Base-by-base conservation (phyloP, 2,113 vertebrate species). In the Platanista minor region DNA sequence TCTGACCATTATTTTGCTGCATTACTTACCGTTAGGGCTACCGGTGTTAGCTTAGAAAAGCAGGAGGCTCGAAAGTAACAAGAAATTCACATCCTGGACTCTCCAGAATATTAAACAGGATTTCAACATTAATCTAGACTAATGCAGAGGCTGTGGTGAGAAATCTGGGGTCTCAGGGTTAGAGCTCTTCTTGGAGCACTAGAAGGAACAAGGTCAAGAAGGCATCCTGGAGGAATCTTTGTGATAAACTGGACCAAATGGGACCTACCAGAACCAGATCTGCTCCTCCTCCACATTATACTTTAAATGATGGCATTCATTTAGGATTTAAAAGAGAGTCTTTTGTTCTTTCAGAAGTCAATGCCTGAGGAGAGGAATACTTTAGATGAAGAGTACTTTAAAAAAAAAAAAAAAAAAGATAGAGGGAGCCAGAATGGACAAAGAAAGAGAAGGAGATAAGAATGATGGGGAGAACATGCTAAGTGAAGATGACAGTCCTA, bases 91-190 rank as follows among this genome's bases (percentile, higher is more conserved):
- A 97, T n/a, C 86, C 59, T 96, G 86, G 72, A 90, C 94, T 95
- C 87, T 96, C 91, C 92, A 90, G 0, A 61, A 97, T 95, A 97
- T 77, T 89, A 97, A 75, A 85, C 87, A 96, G 17, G 84, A 97
- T 95, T 98, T 96, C 94, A 91, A 96, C 96, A 92, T 92, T 95
- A 97, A 90, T 78, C 57, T 96, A 95, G 87, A 91, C 85, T 87
- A 98, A 98, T 90, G 91, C 82, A 98, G 98, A 97, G 97, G 90
- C 59, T 98, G 91, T 87, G 92, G 87, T 97, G 95, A 98, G 95
- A 98, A 97, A 98, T 91, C 11, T 54, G 95, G 88, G 94, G 95
- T 97, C 69, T 97, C 88, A 49, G 96, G 27, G 89, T 97, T 97
- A 98, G 95, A 98, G 49, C 13, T 64, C 12, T 95, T 82, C 27